Evolutionary conservation across 2,888 invertebrate genomes (phyloP), one percentile per base, ranked within the genome.

Genomic region (Eurytoma adleriae): DNA sequence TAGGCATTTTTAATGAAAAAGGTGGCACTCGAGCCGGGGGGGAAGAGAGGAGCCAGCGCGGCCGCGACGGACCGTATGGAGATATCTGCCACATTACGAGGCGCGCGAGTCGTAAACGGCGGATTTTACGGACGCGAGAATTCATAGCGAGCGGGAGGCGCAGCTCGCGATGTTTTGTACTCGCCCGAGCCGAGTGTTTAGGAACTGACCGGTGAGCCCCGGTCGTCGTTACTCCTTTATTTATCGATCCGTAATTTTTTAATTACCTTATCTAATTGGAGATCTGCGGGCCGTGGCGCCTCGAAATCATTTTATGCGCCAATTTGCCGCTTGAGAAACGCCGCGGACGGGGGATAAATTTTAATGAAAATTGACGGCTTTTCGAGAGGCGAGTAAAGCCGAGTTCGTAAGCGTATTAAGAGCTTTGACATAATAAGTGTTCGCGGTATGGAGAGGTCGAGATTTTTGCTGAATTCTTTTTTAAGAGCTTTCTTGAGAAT

Each of bases 241-340:
- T 66, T 52, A 18, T 20, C 67, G 50, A 64, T 59, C 80, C 83
- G 84, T 87, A 88, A 88, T 88, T 87, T 87, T 86, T 87, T 90
- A 89, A 90, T 90, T 88, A 87, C 88, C 84, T 69, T 84, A 85
- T 86, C 90, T 90, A 90, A 90, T 90, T 90, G 90, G 90, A 87
- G 66, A 64, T 81, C 85, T 87, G 88, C n/a, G 27, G 87, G 68
- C 88, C 24, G 87, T 88, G 89, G 89, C 89, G 90, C 89, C 89
- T 87, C 85, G 84, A 61, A 79, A 82, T 82, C 79, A 82, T 82
- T 79, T 77, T 70, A 79, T 54, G 61, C 40, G 59, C 10, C n/a
- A 64, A 76, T 73, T 69, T 56, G 10, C n/a, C 62, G 52, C 61
- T 70, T 69, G 70, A 74, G 64, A 80, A 73, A 73, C 62, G 18